Base-by-base conservation (phyloP, 2,113 vertebrate genomes). In the Zosterops hypoxanthus region DNA sequence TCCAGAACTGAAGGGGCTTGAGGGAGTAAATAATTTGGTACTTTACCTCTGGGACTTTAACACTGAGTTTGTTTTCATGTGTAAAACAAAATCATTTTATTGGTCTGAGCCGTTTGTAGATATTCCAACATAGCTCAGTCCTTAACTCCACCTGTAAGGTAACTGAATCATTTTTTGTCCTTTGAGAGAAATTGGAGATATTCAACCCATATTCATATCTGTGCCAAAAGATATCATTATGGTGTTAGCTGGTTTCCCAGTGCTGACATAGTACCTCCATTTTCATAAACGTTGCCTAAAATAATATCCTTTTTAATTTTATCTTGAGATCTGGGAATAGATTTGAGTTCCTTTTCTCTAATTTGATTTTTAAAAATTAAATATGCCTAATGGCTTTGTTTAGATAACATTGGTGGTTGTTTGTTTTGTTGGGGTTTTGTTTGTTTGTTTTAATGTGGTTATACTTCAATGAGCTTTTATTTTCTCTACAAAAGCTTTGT, bases 291-390 rank as follows among this genome's bases (percentile, higher is more conserved):
- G 60, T 66, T 84, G 49, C 79, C 95, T 65, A 95, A 96, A 95
- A 84, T 65, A 86, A 95, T 87, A 47, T 50, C 17, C 66, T 95
- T 94, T 97, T 96, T 75, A 91, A 96, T 97, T 97, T 96, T 95
- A 46, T 92, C 91, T 91, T 83, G 26, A 72, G 23, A 78, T 52
- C 64, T 92, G 96, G 95, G 92, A 88, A 80, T 75, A 83, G 33
- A 69, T 82, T 53, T 70, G 56, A 66, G 42, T 85, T 91, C 65
- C 56, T 95, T 94, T 88, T 94, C 90, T 95, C 95, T 94, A 94
- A 86, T 95, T 95, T 97, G 94, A 96, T 94, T 94, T 97, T 82
- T 86, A 86, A 4, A 92, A 95, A 96, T 92, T 97, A 96, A 97
- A 83, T 88, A 82, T 66, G 68, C 81, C 85, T 94, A 73, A 86